Evolutionary conservation across 2,797 vertebrate genomes (phyloP).

Genomic region (Phrynocephalus vlangalii): DNA sequence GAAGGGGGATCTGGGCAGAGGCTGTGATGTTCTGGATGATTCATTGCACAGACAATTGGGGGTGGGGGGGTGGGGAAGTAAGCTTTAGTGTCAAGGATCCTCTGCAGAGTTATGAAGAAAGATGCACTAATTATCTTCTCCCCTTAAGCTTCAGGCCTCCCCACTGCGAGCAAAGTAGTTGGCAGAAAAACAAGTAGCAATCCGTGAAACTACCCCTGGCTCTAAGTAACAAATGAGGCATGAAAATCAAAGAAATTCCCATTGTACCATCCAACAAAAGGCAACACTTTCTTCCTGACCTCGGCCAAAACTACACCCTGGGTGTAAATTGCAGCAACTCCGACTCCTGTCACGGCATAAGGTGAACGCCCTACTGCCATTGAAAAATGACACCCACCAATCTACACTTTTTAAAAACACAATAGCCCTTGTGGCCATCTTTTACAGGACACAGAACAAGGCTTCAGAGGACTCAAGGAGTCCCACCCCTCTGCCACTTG

Average conservation of each 20-base stretch:
- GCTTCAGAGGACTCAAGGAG: too few relatives aligned
- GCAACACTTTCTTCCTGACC: too few relatives aligned
- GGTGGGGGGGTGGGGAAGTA: constrained; percentile 69
- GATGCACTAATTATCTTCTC: not conserved
- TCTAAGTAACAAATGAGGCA: not conserved
- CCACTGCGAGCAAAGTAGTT: not conserved
- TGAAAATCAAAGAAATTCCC: not conserved
- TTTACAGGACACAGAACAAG: too few relatives aligned
- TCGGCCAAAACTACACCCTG: too few relatives aligned
- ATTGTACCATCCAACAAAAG: not conserved
- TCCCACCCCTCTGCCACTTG: too few relatives aligned
- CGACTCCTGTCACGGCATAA: too few relatives aligned
- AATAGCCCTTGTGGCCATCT: too few relatives aligned
- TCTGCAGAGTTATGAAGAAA: constrained; percentile 72
- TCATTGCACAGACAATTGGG: constrained; percentile 57
- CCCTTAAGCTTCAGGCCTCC: not conserved
- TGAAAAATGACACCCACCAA: too few relatives aligned
- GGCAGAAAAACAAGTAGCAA: not conserved
- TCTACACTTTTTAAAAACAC: too few relatives aligned
- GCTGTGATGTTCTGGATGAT: constrained; percentile 78
- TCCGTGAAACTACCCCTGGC: too few relatives aligned
- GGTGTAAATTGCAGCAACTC: too few relatives aligned
- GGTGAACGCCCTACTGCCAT: too few relatives aligned
- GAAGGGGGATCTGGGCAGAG: constrained; percentile 78
- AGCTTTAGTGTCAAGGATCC: constrained; percentile 68